These are phyloP conservation scores for Nematostella vectensis DNA, from an alignment of 92 coral and sea anemone genomes.

Conservation along the genomic window DNA sequence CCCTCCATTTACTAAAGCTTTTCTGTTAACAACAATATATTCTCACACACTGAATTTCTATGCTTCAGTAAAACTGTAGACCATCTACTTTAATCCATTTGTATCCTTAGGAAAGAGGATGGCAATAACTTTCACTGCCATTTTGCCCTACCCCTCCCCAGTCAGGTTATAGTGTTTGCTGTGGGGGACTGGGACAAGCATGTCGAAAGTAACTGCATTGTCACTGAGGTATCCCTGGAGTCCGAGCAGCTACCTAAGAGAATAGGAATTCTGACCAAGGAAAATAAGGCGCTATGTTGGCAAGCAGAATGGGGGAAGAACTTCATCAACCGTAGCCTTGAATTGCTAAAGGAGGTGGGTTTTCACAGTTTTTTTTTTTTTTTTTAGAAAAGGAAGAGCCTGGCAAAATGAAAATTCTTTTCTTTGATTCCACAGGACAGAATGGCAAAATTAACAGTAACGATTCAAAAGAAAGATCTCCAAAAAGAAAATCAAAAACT, in stretches of 20 bases:
- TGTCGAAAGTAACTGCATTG: slow-evolving; percentile 31
- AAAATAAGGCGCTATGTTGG: slow-evolving; percentile 57
- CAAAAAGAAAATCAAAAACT: slow-evolving; percentile 39
- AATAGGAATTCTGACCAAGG: slow-evolving; percentile 55
- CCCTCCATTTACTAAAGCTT: no score
- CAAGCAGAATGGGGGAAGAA: slow-evolving; percentile 59
- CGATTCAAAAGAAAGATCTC: slow-evolving; percentile 16
- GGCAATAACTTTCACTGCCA: slow-evolving; percentile 59
- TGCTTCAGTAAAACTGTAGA: no score
- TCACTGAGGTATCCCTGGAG: slow-evolving; percentile 62
- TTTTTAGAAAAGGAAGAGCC: background rate
- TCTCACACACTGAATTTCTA: no score
- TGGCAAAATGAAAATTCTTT: background rate
- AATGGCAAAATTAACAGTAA: slow-evolving; percentile 66
- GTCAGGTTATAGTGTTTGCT: slow-evolving; percentile 73
- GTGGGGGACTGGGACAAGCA: slow-evolving; percentile 68
- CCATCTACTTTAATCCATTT: no score
- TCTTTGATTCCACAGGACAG: slow-evolving; percentile 49
- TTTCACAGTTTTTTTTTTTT: slow-evolving; percentile 5
- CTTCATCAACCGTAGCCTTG: slow-evolving; percentile 48
- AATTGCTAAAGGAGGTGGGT: slow-evolving; percentile 57
- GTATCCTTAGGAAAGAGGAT: slow-evolving; percentile 42
- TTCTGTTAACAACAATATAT: no score
- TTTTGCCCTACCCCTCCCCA: slow-evolving; percentile 79
- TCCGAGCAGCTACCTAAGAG: slow-evolving; percentile 51